Evolutionary conservation across 2,888 invertebrate genomes (phyloP).

Genomic region (Eubasilissa splendida): DNA sequence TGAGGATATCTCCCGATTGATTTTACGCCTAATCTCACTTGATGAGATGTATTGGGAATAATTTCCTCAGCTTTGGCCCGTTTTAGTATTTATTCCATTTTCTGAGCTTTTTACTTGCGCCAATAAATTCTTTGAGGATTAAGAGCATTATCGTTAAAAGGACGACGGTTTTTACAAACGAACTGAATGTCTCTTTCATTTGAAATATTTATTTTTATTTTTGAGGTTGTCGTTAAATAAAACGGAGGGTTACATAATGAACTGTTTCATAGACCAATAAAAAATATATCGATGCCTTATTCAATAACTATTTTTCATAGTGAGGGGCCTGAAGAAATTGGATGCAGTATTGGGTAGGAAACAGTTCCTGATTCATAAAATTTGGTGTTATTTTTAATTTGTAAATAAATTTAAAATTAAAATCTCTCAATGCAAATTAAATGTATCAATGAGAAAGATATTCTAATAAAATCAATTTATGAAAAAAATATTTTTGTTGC

Average conservation of each 20-base stretch:
- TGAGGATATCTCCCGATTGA: constrained; percentile 24
- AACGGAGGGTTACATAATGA: not conserved
- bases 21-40: constrained; percentile 35
- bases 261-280: too few species aligned
- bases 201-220: constrained; percentile 22
- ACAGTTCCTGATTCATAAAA: too few species aligned
- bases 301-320: too few species aligned
- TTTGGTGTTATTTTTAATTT: too few species aligned
- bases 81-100: constrained; percentile 28
- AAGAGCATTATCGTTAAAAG: constrained; percentile 31
- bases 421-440: too few species aligned
- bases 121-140: constrained; percentile 40
- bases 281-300: too few species aligned
- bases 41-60: constrained; percentile 36
- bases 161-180: constrained; percentile 4
- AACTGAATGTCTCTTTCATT: not conserved
- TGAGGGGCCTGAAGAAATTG: too few species aligned
- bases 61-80: not conserved
- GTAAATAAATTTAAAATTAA: too few species aligned
- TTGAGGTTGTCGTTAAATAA: not conserved
- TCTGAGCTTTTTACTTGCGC: constrained; percentile 26
- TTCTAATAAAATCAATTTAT: too few species aligned
- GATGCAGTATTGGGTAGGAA: too few species aligned
- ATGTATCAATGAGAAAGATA: too few species aligned
- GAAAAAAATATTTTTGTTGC: too few species aligned